Percentiles rank a stretch among this genome's conserved stretches.
These are phyloP conservation scores for Mechanitis messenoides DNA, from an alignment of 2,888 invertebrate species.

Conservation along the genomic window DNA sequence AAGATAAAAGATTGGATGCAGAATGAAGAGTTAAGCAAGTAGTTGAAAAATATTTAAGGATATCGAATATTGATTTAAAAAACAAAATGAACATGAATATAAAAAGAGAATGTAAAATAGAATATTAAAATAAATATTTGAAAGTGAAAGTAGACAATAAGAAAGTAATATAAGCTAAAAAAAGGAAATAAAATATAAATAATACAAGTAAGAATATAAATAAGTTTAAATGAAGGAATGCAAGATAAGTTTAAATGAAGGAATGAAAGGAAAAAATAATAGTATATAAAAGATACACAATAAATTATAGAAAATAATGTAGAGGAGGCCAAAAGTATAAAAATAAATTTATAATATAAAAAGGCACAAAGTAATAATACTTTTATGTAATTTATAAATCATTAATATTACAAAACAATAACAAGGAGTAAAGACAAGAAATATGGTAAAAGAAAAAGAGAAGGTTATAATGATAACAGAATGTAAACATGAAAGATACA, in stretches of 20 bases:
- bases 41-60: background rate
- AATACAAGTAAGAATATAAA: no score
- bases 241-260: no score
- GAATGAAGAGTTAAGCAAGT: constrained; percentile 1
- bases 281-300: background rate
- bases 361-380: background rate
- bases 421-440: constrained; percentile 15
- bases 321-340: no score
- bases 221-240: no score
- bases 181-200: no score
- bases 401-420: background rate
- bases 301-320: no score
- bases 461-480: constrained; percentile 10
- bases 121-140: no score
- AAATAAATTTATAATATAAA: no score
- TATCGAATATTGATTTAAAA: constrained; percentile 7
- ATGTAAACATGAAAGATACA: constrained; percentile 9
- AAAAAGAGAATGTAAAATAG: background rate
- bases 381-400: no score
- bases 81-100: background rate
- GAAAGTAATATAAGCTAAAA: background rate
- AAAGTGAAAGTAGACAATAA: background rate
- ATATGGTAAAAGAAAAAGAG: constrained; percentile 11
- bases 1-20: background rate
- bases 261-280: background rate